These are phyloP conservation scores for Tinamus guttatus DNA, from an alignment of 2,113 vertebrate species.

Conservation along the genomic window DNA sequence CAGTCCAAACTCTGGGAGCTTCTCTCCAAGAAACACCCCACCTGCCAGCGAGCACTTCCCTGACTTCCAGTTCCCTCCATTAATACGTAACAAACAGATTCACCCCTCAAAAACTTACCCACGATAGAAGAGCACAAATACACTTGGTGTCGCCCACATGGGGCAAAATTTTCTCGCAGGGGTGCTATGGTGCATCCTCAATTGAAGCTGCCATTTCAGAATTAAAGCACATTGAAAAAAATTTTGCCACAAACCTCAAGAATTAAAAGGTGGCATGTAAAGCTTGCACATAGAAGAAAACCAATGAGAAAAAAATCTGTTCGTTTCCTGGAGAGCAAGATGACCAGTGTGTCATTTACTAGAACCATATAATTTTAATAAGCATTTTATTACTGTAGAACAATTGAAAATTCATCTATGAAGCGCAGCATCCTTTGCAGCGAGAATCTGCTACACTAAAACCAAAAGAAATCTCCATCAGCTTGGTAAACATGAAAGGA, in stretches of 20 bases:
- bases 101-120: background rate
- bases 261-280: background rate
- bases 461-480: background rate
- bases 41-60: background rate
- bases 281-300: background rate
- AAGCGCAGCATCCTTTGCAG: background rate
- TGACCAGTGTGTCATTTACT: background rate
- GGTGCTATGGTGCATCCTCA: background rate
- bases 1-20: background rate
- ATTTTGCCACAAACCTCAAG: background rate
- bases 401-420: background rate
- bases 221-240: background rate
- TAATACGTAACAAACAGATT: background rate
- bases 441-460: background rate
- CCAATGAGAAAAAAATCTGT: background rate
- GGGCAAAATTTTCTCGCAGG: background rate
- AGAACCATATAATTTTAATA: background rate
- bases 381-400: background rate
- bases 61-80: background rate
- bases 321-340: background rate
- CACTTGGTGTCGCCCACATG: background rate
- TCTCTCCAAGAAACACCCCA: background rate
- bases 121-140: background rate
- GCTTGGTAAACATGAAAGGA: background rate
- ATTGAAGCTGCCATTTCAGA: background rate